These are phyloP conservation scores for Coptodon bakossiorum DNA, from an alignment of 2,113 vertebrate genomes.

Conservation along the genomic window DNA sequence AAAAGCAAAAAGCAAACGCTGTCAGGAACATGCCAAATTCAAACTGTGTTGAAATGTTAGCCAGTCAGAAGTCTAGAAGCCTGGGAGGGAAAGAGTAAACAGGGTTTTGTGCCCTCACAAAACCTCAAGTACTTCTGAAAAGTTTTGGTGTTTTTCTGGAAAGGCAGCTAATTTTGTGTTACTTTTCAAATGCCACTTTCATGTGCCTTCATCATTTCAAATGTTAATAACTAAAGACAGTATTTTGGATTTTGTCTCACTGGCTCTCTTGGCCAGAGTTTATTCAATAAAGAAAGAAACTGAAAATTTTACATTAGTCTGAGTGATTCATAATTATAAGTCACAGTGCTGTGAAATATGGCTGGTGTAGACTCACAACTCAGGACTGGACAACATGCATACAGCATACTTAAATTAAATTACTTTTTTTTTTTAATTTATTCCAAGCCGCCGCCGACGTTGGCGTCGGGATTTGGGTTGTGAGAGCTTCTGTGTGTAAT, in stretches of 20 bases:
- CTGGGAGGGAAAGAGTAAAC: fast-evolving
- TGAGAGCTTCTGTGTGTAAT: neutral
- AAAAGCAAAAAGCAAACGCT: neutral
- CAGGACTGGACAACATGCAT: neutral
- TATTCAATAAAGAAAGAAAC: neutral
- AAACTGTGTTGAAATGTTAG: neutral
- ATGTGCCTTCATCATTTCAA: neutral
- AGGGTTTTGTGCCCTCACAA: neutral
- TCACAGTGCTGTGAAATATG: neutral
- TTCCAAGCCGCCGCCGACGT: fast-evolving
- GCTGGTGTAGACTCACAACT: neutral
- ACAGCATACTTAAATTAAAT: neutral
- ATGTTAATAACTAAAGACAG: fast-evolving
- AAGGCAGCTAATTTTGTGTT: neutral
- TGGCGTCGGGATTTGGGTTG: fast-evolving
- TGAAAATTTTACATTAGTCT: neutral
- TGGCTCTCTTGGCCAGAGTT: neutral
- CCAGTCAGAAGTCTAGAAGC: neutral
- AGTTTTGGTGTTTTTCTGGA: neutral
- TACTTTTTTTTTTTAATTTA: fast-evolving
- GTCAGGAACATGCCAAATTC: neutral
- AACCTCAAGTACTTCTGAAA: neutral
- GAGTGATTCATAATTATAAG: neutral
- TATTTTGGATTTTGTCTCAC: neutral
- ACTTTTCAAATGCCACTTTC: neutral